These are phyloP conservation scores for Erythrocercus mccallii DNA, from an alignment of 2,113 vertebrate genomes.

Conservation along the genomic window DNA sequence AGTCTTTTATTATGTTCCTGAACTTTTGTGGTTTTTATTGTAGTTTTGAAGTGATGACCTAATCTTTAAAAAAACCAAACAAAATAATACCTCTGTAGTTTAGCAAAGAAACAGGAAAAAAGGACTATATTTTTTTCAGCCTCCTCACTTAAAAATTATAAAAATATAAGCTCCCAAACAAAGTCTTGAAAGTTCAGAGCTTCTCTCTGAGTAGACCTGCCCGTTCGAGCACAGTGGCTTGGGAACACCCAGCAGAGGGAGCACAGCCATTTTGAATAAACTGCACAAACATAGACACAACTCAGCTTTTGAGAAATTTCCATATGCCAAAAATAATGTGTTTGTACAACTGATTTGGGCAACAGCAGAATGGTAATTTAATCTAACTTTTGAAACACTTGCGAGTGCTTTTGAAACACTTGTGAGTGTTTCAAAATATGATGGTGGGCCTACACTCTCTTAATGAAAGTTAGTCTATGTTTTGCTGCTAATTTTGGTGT, in stretches of 20 bases:
- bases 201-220: not conserved
- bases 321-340: not conserved
- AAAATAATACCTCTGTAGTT: not conserved
- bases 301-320: not conserved
- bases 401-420: not conserved
- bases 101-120: not conserved
- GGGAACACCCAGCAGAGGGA: slow-evolving; percentile 12
- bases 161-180: fast-evolving
- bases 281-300: fast-evolving
- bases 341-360: not conserved
- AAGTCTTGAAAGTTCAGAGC: no score
- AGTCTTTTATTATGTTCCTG: not conserved
- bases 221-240: fast-evolving
- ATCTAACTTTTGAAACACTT: not conserved
- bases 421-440: not conserved
- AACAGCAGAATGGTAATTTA: not conserved
- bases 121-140: not conserved
- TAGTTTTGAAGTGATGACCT: not conserved
- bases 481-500: not conserved
- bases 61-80: not conserved
- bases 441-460: not conserved
- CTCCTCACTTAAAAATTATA: not conserved
- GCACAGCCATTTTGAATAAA: not conserved
- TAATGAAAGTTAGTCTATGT: fast-evolving
- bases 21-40: not conserved